Conservation (phyloP, 2,797 vertebrate species). For the Thunnus albacares region DNA sequence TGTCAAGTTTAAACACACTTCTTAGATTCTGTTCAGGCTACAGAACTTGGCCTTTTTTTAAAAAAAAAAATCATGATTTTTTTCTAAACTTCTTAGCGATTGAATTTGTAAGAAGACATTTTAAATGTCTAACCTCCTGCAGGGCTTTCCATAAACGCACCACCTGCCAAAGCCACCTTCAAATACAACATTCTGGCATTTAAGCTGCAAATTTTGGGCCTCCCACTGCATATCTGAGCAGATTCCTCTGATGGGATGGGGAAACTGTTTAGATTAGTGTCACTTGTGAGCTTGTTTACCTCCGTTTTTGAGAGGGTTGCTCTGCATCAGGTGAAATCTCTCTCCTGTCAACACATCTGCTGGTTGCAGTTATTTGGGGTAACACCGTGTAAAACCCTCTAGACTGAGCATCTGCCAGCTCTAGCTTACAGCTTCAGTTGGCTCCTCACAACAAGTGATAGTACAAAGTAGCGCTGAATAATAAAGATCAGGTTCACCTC, state of each 20-base stretch:
- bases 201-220: neutral
- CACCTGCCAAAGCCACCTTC: neutral
- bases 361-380: constrained; percentile 64
- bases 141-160: constrained; percentile 6
- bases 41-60: neutral
- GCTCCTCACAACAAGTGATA: constrained; percentile 53
- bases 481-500: constrained; percentile 54
- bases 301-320: constrained; percentile 27
- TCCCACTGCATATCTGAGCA: constrained; percentile 4
- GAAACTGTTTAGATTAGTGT: constrained; percentile 13
- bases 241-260: neutral
- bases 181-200: constrained; percentile 3
- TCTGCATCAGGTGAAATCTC: constrained; percentile 51
- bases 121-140: neutral
- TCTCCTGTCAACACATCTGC: constrained; percentile 59
- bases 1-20: too few relatives aligned
- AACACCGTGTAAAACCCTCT: constrained; percentile 59
- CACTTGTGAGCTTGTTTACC: constrained; percentile 43
- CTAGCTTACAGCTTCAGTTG: constrained; percentile 49
- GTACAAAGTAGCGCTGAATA: constrained; percentile 70
- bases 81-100: neutral
- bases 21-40: neutral
- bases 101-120: neutral
- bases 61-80: neutral
- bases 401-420: constrained; percentile 61